A percentile compares a stretch with the other conserved stretches of the same genome.
Evolutionary conservation across 2,797 vertebrate species (phyloP).

Genomic region (Halcyon leucocephala): DNA sequence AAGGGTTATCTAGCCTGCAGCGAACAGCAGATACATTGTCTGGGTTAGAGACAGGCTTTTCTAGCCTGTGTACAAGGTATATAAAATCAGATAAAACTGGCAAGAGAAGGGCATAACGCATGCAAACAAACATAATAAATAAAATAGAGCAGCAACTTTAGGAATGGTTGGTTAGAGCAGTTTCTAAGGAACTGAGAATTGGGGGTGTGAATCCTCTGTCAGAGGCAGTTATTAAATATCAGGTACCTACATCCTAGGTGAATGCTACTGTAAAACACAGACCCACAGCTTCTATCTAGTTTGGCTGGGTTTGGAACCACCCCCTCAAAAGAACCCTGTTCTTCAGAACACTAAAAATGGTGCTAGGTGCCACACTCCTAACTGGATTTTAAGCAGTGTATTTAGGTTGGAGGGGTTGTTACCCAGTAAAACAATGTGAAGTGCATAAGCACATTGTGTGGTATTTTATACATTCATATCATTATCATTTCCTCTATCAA

Average conservation of each 20-base stretch:
- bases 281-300: neutral
- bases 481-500: neutral
- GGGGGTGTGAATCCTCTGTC: neutral
- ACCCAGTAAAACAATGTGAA: neutral
- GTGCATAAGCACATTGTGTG: neutral
- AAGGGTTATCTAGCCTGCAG: neutral
- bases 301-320: neutral
- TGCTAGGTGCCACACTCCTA: neutral
- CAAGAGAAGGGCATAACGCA: neutral
- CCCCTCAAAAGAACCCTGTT: rapidly evolving
- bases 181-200: neutral
- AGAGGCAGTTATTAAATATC: neutral
- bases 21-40: neutral
- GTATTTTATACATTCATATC: neutral
- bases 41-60: neutral
- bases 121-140: neutral
- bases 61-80: neutral
- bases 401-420: neutral
- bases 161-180: neutral
- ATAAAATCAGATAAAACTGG: neutral
- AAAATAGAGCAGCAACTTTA: neutral
- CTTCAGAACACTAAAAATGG: neutral
- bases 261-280: neutral
- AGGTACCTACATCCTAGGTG: neutral
- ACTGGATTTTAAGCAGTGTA: neutral